A percentile compares a stretch with the other conserved stretches of the same genome.
phyloP scores from a whole-genome alignment of 2,113 vertebrate species.

The Heterotilapia buettikoferi region DNA sequence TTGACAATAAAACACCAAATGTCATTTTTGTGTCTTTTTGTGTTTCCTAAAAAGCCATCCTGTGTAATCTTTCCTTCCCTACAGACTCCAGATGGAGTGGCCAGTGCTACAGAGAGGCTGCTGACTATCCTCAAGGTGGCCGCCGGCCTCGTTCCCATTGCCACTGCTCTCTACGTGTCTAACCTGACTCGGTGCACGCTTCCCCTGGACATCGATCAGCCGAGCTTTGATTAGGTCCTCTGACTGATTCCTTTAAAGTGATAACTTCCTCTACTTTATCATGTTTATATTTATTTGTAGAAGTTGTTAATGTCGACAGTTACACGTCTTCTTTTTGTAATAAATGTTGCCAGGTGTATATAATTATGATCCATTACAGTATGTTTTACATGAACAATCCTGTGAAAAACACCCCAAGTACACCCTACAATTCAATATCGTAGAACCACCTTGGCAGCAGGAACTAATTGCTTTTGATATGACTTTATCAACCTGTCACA shows the following conservation, averaged over 20 bases:
- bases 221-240: constrained; percentile 37
- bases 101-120: constrained; percentile 53
- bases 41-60: background rate
- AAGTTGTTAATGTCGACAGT: background rate
- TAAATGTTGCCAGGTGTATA: background rate
- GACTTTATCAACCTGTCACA: background rate
- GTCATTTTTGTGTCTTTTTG: background rate
- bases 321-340: background rate
- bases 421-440: background rate
- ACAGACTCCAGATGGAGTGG: constrained; percentile 61
- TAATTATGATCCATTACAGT: background rate
- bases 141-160: constrained; percentile 62
- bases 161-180: constrained; percentile 68
- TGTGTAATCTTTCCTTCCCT: background rate
- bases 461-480: background rate
- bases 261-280: background rate
- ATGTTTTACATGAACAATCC: background rate
- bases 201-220: constrained; percentile 61
- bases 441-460: background rate
- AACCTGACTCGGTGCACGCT: constrained; percentile 61
- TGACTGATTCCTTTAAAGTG: background rate
- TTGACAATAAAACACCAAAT: background rate
- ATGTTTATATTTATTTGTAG: constrained; percentile 3
- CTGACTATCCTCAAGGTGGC: constrained; percentile 68
- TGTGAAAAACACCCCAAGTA: background rate